phyloP scores from a whole-genome alignment of 2,888 invertebrate genomes.

The Diarsia dahlii region DNA sequence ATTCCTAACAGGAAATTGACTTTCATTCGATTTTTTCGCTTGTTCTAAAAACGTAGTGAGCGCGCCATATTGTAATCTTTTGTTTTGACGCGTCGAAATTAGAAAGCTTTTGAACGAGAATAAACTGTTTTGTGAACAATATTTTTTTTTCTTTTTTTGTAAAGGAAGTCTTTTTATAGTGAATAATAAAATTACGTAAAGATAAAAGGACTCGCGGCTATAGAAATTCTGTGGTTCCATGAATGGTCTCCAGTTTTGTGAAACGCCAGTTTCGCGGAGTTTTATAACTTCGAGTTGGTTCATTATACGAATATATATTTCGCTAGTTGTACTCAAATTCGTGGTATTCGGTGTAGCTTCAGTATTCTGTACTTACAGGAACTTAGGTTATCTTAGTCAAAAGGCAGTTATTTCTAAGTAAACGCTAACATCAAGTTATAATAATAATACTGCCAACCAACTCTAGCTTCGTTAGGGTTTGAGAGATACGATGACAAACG shows the following conservation, averaged over 20 bases:
- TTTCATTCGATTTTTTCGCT: slow-evolving; percentile 72
- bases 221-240: neutral
- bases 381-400: neutral
- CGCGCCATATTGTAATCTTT: slow-evolving; percentile 53
- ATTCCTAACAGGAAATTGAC: slow-evolving; percentile 76
- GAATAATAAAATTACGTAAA: slow-evolving; percentile 1
- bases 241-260: slow-evolving; percentile 3
- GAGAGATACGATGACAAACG: neutral
- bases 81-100: slow-evolving; percentile 48
- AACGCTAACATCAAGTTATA: neutral
- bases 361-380: neutral
- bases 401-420: neutral
- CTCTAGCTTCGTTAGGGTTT: neutral
- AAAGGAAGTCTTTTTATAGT: slow-evolving; percentile 1
- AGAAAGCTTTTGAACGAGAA: slow-evolving; percentile 42
- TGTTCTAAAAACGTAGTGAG: slow-evolving; percentile 54
- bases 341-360: neutral
- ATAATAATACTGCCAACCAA: neutral
- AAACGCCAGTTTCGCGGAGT: neutral
- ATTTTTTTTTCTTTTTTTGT: slow-evolving; percentile 20
- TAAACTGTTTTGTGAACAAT: slow-evolving; percentile 28
- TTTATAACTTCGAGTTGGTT: neutral
- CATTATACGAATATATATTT: neutral
- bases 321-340: neutral
- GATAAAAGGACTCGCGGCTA: neutral